Evolutionary conservation across 2,113 vertebrate genomes (phyloP), one percentile per base, ranked within the genome.

Genomic region (Atherinomorus stipes): DNA sequence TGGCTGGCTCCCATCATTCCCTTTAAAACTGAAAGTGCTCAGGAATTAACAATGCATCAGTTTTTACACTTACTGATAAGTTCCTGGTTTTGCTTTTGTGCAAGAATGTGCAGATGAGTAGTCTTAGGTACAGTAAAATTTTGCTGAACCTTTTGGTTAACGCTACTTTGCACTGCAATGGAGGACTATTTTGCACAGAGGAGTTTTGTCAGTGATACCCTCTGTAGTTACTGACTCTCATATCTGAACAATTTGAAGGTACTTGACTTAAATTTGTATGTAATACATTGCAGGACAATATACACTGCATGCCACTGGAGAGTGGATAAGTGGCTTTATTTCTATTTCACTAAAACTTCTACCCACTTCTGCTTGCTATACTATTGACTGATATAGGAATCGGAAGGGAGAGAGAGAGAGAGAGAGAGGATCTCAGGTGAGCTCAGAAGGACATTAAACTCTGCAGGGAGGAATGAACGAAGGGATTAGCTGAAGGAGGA

Each of bases 391-490:
- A 65, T 56, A 74, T 15, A 47, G 60, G 61, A 45, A 49, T n/a
- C n/a, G n/a, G n/a, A n/a, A n/a, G 47, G 53, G 53, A 62, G 31
- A 54, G 23, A 45, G 45, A 40, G 67, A 53, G 50, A 66, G 37
- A 57, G 26, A 40, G 56, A 28, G 71, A 26, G 57, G 75, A 75
- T 78, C 74, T 84, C 65, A 84, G 81, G 85, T 83, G 77, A 84
- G 82, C 51, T 76, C 45, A 85, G 84, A 63, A 77, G 73, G 74
- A 79, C 76, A 77, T 88, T 82, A 83, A 85, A 87, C 70, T 53
- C 88, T 86, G 83, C 71, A 85, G 87, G 84, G 60, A 74, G 59
- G 85, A 81, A 89, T 87, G 78, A 87, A 73, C 44, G 9, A 59
- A 49, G 65, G 76, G 86, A 90, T 92, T 87, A 90, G 34, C 71